Conservation (phyloP, 2,888 invertebrate species). For the Macrophya alboannulata region DNA sequence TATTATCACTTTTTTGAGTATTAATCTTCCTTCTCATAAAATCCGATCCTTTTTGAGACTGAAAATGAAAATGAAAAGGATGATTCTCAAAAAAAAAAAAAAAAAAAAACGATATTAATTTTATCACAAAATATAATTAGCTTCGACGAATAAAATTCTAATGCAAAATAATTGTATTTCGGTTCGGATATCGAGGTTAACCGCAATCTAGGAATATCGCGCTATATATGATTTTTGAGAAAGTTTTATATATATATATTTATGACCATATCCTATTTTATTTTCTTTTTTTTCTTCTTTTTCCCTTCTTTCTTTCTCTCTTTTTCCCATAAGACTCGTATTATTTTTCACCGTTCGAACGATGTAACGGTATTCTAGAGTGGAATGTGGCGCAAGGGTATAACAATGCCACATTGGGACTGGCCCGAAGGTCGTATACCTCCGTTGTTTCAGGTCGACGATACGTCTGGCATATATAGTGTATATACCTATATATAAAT, state of each 20-base stretch:
- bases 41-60: neutral
- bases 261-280: no score
- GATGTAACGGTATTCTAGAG: constrained; percentile 27
- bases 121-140: no score
- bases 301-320: neutral
- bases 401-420: constrained; percentile 29
- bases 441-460: constrained; percentile 32
- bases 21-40: neutral
- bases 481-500: no score
- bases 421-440: constrained; percentile 39
- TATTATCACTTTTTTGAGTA: neutral
- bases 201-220: no score
- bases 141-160: no score
- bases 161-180: no score
- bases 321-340: neutral
- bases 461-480: constrained; percentile 11
- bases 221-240: no score
- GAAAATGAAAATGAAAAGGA: no score
- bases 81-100: no score
- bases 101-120: no score
- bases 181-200: no score
- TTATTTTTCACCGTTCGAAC: constrained; percentile 26
- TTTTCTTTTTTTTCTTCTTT: neutral
- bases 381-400: constrained; percentile 31
- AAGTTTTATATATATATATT: no score